Conservation (phyloP, 2,888 invertebrate species). For the Drosophila diplacantha region DNA sequence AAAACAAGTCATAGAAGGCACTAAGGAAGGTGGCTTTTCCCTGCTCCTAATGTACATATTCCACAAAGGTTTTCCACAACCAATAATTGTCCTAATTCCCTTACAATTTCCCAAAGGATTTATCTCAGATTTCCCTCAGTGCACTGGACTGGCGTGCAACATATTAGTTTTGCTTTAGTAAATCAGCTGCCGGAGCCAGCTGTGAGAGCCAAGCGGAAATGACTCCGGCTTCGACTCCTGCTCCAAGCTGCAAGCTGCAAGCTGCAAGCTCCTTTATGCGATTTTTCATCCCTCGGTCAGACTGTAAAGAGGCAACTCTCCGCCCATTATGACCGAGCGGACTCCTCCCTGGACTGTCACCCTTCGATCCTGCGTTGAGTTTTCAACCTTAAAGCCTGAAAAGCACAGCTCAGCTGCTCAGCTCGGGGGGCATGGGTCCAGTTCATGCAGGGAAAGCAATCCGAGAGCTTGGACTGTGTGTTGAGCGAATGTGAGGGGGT, state of each 20-base stretch:
- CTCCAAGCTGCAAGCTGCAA: not conserved
- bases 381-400: conserved; percentile 3
- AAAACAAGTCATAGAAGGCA: too few species aligned
- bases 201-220: conserved; percentile 28
- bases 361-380: not conserved
- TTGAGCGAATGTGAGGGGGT: too few species aligned
- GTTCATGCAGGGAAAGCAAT: conserved; percentile 9
- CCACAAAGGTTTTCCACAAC: too few species aligned
- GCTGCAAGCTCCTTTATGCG: not conserved
- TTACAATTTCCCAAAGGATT: not conserved
- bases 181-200: conserved; percentile 33
- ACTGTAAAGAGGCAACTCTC: conserved; percentile 11
- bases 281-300: conserved; percentile 21
- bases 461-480: not conserved
- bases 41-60: too few species aligned
- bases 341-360: not conserved
- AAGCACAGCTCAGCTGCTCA: not conserved
- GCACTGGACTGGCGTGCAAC: conserved; percentile 34
- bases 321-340: not conserved
- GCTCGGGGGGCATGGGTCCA: not conserved
- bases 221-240: conserved; percentile 3
- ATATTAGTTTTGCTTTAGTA: conserved; percentile 50
- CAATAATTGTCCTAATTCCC: too few species aligned
- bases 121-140: not conserved
- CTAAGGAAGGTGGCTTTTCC: too few species aligned